Evolutionary conservation across 2,113 vertebrate genomes (phyloP).

Genomic region (Calyptommatus sinebrachiatus): DNA sequence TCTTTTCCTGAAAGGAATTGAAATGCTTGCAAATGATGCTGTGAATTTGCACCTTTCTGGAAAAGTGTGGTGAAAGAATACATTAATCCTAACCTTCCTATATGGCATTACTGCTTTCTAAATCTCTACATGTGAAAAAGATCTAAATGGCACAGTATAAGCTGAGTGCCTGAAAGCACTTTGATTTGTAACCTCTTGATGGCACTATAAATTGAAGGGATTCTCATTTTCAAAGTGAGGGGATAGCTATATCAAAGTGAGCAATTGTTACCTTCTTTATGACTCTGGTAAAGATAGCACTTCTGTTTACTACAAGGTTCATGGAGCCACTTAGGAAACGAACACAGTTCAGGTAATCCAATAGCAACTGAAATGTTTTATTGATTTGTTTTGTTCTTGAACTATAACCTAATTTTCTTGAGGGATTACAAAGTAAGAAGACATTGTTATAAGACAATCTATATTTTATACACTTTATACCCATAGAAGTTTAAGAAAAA

Average conservation of each 20-base stretch:
- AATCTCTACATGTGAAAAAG: too few relatives aligned
- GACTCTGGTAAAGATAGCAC: conserved; percentile 28
- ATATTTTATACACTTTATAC: not conserved
- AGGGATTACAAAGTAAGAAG: conserved; percentile 46
- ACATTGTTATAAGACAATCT: not conserved
- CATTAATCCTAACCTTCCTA: too few relatives aligned
- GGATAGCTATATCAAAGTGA: conserved; percentile 34
- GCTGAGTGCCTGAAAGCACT: not conserved
- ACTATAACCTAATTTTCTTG: conserved; percentile 44
- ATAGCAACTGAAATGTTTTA: conserved; percentile 40
- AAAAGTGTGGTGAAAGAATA: not conserved
- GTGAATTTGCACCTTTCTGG: not conserved
- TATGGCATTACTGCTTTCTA: too few relatives aligned
- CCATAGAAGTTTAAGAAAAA: conserved; percentile 15
- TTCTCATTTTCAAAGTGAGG: conserved; percentile 2
- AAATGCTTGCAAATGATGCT: not conserved
- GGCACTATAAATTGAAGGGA: conserved; percentile 22
- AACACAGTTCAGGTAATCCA: conserved; percentile 42
- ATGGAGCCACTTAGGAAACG: conserved; percentile 37
- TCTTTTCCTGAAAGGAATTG: too few relatives aligned
- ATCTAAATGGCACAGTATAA: not conserved
- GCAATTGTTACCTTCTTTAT: conserved; percentile 27
- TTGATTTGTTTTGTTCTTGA: conserved; percentile 52
- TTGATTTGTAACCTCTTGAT: not conserved
- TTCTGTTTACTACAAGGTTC: conserved; percentile 33